These are phyloP conservation scores for Scolanthus callimorphus DNA, from an alignment of 92 coral and sea anemone genomes.

Conservation along the genomic window DNA sequence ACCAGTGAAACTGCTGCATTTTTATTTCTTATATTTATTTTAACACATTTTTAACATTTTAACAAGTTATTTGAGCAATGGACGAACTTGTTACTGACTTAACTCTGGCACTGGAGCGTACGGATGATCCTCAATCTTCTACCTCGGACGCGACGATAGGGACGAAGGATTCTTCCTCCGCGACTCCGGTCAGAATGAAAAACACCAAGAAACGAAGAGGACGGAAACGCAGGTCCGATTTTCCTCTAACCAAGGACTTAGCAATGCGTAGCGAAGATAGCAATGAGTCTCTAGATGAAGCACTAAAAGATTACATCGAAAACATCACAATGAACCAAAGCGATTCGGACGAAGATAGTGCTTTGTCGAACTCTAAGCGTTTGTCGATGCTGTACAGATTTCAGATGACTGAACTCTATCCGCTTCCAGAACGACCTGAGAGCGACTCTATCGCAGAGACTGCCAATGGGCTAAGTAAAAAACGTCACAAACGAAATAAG, in stretches of 20 bases:
- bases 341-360: constrained; percentile 78
- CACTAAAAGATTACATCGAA: constrained; percentile 90
- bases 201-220: constrained; percentile 76
- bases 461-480: constrained; percentile 52
- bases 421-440: constrained; percentile 73
- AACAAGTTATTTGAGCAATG: no score
- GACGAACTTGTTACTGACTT: constrained; percentile 81
- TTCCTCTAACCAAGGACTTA: constrained; percentile 70
- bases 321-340: constrained; percentile 89
- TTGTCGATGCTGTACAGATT: constrained; percentile 46
- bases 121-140: constrained; percentile 77
- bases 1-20: no score
- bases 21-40: no score
- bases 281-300: constrained; percentile 95
- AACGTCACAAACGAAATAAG: constrained; percentile 75
- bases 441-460: constrained; percentile 73
- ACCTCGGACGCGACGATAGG: constrained; percentile 83
- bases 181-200: constrained; percentile 75
- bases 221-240: constrained; percentile 86
- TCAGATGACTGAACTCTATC: constrained; percentile 67
- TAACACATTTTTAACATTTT: no score
- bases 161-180: constrained; percentile 76
- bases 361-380: constrained; percentile 53
- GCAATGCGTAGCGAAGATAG: constrained; percentile 86
- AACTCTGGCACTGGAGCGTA: constrained; percentile 63